A percentile compares a stretch with the other conserved stretches of the same genome.
Conservation (phyloP, 2,797 vertebrate genomes). For the Pangasius mekongensis region DNA sequence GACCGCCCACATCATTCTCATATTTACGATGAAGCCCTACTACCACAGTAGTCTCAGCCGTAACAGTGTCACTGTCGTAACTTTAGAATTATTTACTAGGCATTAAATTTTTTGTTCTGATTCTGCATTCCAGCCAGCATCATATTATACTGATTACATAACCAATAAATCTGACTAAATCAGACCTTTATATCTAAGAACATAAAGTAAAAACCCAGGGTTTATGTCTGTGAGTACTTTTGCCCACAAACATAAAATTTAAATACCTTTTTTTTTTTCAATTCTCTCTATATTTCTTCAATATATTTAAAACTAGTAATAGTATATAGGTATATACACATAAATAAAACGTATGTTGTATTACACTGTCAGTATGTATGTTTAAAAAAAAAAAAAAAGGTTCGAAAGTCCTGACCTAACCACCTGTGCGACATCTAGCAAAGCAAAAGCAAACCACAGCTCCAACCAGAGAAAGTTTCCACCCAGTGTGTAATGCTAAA, state of each 20-base stretch:
- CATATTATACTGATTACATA: neutral
- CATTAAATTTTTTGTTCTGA: neutral
- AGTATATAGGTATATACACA: too few relatives aligned
- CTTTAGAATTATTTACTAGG: neutral
- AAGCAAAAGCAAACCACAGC: constrained; percentile 16
- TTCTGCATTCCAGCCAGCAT: neutral
- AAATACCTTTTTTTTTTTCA: neutral
- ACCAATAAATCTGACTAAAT: neutral
- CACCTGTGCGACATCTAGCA: neutral
- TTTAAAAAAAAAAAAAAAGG: neutral
- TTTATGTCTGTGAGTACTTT: neutral
- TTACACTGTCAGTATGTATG: neutral
- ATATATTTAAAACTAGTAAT: neutral
- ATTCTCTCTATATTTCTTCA: neutral
- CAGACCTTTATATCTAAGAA: neutral
- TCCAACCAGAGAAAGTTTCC: constrained; percentile 23
- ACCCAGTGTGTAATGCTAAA: constrained; percentile 29
- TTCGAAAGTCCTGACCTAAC: neutral
- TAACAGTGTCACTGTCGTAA: neutral
- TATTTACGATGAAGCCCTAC: neutral
- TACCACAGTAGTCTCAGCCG: neutral
- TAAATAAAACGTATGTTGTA: neutral
- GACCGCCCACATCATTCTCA: neutral
- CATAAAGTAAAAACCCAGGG: neutral
- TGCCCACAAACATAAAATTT: neutral